Conservation (phyloP, 2,888 invertebrate species). For the Amphipoea lucens region DNA sequence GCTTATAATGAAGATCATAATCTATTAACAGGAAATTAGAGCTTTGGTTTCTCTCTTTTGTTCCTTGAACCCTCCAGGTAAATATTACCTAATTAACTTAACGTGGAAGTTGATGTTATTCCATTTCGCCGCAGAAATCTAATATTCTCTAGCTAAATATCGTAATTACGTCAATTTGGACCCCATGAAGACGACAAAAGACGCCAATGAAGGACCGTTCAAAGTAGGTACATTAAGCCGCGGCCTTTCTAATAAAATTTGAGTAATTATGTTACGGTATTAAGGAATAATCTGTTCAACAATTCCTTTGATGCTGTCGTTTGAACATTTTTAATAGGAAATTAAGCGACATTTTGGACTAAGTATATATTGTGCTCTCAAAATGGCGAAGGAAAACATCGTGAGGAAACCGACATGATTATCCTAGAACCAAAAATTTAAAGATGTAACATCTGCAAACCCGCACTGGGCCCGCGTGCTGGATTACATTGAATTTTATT, state of each 20-base stretch:
- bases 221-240: slow-evolving; percentile 58
- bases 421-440: background rate
- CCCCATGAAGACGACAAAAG: slow-evolving; percentile 65
- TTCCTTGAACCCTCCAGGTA: slow-evolving; percentile 15
- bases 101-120: slow-evolving; percentile 58
- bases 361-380: slow-evolving; percentile 22
- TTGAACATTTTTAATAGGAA: slow-evolving; percentile 38
- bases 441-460: background rate
- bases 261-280: slow-evolving; percentile 65
- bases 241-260: slow-evolving; percentile 65
- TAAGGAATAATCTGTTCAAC: slow-evolving; percentile 61
- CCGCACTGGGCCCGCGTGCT: background rate
- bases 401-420: background rate
- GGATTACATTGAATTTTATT: no score
- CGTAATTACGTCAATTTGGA: slow-evolving; percentile 68
- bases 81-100: slow-evolving; percentile 55
- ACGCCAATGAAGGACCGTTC: slow-evolving; percentile 63
- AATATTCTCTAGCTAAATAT: slow-evolving; percentile 65
- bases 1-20: background rate
- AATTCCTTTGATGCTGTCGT: slow-evolving; percentile 55
- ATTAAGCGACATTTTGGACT: slow-evolving; percentile 32
- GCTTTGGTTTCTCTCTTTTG: slow-evolving; percentile 8
- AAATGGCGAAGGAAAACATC: background rate
- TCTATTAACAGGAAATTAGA: background rate
- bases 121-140: slow-evolving; percentile 60